Evolutionary conservation across 2,113 vertebrate genomes (phyloP).

Genomic region (Mesembrinibis cayennensis): DNA sequence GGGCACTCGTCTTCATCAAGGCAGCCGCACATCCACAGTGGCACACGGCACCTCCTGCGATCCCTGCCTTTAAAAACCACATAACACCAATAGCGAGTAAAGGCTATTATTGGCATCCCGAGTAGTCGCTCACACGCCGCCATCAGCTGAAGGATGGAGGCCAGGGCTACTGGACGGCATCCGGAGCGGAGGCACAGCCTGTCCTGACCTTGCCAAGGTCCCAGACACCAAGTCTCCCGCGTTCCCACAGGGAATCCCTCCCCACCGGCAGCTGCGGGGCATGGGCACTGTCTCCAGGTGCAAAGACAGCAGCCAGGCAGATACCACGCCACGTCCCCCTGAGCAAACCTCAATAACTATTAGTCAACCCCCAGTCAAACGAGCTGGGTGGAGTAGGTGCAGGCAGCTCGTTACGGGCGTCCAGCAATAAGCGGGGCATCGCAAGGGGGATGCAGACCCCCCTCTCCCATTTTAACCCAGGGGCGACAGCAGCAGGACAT

Average conservation of each 20-base stretch:
- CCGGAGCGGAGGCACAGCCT: background rate
- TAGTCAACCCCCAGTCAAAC: accelerated
- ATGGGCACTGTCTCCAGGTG: background rate
- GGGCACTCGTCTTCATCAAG: constrained; percentile 43
- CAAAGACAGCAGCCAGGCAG: constrained; percentile 27
- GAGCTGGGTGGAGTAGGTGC: background rate
- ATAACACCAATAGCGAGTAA: background rate
- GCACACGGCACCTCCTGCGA: background rate
- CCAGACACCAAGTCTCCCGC: background rate
- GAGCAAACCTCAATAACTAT: background rate
- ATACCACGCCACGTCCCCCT: background rate
- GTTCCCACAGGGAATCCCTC: background rate
- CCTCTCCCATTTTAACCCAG: background rate
- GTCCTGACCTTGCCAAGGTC: background rate
- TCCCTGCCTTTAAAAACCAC: background rate
- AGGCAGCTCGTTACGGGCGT: background rate
- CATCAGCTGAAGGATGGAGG: background rate
- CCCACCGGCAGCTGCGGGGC: background rate
- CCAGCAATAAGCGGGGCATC: accelerated
- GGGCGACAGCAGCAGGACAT: background rate
- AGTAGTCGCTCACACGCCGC: background rate
- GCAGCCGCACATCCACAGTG: background rate
- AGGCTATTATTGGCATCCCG: background rate
- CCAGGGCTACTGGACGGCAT: background rate
- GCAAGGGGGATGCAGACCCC: background rate